These are phyloP conservation scores for Caenorhabditis brenneri DNA, from an alignment of 1,140 invertebrate genomes.

Conservation along the genomic window DNA sequence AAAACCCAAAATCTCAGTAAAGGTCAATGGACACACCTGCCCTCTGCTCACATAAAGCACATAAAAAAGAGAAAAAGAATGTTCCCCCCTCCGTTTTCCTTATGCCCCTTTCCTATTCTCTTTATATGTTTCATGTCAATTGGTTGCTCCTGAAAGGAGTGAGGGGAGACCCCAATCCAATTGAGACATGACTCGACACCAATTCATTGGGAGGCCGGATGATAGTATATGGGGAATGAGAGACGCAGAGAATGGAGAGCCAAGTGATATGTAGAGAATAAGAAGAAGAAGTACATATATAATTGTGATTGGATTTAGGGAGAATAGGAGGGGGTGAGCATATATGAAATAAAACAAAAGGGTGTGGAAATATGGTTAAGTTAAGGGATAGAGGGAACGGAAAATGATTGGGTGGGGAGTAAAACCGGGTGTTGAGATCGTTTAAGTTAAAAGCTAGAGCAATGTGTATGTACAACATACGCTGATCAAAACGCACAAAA, in stretches of 20 bases:
- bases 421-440: too few species aligned
- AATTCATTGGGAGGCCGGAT: neutral
- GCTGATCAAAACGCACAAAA: too few species aligned
- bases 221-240: neutral
- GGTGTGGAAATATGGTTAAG: too few species aligned
- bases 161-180: neutral
- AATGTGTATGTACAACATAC: too few species aligned
- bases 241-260: neutral
- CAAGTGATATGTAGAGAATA: conserved; percentile 14
- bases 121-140: conserved; percentile 16
- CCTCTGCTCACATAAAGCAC: neutral
- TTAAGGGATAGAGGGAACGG: too few species aligned
- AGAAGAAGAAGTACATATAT: too few species aligned
- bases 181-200: conserved; percentile 41
- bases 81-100: neutral
- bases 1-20: too few species aligned
- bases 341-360: neutral
- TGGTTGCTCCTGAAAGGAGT: neutral
- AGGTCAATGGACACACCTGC: neutral
- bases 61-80: neutral
- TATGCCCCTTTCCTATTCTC: neutral
- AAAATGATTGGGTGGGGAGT: too few species aligned
- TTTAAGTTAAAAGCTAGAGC: too few species aligned
- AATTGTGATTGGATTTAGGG: neutral
- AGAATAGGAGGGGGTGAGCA: neutral